These are phyloP conservation scores for Helostoma temminkii DNA, from an alignment of 2,797 vertebrate species.

Conservation along the genomic window DNA sequence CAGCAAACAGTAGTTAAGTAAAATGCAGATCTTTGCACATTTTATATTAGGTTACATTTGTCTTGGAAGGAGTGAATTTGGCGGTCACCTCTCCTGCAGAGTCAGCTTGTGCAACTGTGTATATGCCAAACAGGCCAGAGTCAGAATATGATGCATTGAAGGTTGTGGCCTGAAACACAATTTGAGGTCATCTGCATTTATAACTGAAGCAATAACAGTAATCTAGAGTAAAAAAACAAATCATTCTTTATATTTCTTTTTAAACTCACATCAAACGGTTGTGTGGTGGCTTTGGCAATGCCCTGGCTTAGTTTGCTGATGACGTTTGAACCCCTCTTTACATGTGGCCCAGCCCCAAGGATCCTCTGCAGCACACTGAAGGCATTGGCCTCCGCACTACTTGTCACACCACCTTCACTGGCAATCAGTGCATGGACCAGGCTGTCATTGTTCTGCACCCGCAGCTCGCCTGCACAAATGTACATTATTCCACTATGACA, in stretches of 20 bases:
- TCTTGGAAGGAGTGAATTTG: neutral
- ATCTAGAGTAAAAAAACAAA: neutral
- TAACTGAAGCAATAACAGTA: neutral
- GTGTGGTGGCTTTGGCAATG: conserved; percentile 86
- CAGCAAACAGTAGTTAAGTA: neutral
- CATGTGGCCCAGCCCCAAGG: conserved; percentile 90
- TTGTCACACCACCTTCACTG: conserved; percentile 85
- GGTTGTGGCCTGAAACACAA: conserved; percentile 86
- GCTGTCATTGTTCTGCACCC: conserved; percentile 85
- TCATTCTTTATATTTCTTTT: neutral
- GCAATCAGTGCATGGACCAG: conserved; percentile 91
- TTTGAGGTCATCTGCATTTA: conserved; percentile 12
- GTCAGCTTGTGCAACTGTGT: conserved; percentile 87
- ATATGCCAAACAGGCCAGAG: conserved; percentile 94
- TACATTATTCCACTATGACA: neutral
- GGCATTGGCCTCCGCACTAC: conserved; percentile 87
- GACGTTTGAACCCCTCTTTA: conserved; percentile 90
- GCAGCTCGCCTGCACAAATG: conserved; percentile 86
- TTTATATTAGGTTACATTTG: conserved; percentile 2
- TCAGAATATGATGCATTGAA: conserved; percentile 93
- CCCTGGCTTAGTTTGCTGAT: conserved; percentile 89
- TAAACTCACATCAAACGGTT: conserved; percentile 91
- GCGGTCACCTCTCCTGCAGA: conserved; percentile 87
- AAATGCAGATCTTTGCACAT: neutral
- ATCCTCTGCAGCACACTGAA: conserved; percentile 91